Evolutionary conservation across 2,797 vertebrate species (phyloP), one percentile per base, ranked within the genome.

Genomic region (Rhinichthys osculus): DNA sequence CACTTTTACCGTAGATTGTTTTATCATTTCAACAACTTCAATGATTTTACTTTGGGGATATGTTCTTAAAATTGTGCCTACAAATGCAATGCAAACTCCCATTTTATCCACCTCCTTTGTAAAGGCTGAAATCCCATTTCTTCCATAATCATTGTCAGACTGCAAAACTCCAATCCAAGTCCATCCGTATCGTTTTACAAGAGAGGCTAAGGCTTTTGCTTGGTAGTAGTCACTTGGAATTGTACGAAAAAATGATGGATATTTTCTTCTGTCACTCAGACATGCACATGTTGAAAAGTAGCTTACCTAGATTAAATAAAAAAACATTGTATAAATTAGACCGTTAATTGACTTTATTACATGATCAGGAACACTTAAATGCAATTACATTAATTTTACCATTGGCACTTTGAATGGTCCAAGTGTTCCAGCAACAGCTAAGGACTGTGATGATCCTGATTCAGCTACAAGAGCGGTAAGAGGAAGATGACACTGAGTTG

Each of bases 271-370:
- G 88, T 96, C 83, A 83, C 94, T 96, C 13, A 96, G 89, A 69
- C 95, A 96, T 74, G 93, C 94, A 91, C 95, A 96, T 4, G 95
- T 95, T 84, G 96, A 96, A 92, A 96, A 96, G 86, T 96, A 96
- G 89, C 95, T 96, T 52, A 96, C 93, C 96, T 96, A 78, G 10
- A 40, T 33, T 73, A 7, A 82, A 47, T 57, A 1, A 66, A 35
- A 35, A 70, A 79, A 73, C 9, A 54, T 11, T n/a, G n/a, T 3
- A 33, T 27, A 54, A 16, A 77, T 42, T 21, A 64, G 17, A 16
- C 50, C 73, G 19, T 66, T 7, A 82, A 77, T 44, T 42, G 0
- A 44, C 40, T 62, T 30, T 44, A 57, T 69, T 6, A 54, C 47
- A 62, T 13, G 52, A 38, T 47, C 47, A 54, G 7, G 7, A 38